Percentiles rank a stretch among this genome's conserved stretches.
phyloP scores from a whole-genome alignment of 2,797 vertebrate species.

The Ataeniobius toweri region DNA sequence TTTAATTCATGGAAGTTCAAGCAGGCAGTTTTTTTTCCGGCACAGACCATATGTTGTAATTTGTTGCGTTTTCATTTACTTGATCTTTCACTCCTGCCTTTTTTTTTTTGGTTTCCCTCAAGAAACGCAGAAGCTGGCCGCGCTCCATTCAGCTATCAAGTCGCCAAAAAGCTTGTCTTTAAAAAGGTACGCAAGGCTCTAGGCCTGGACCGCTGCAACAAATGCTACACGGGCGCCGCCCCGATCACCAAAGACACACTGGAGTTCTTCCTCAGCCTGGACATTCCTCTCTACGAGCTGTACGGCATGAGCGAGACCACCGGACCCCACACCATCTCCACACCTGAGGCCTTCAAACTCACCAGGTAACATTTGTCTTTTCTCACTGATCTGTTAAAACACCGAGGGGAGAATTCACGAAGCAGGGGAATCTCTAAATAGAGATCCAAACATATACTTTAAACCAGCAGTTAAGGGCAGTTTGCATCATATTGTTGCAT shows the following conservation, averaged over 20 bases:
- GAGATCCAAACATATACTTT: neutral
- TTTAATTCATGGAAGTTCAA: neutral
- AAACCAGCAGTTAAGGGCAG: neutral
- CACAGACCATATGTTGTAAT: neutral
- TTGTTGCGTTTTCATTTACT: too few relatives aligned
- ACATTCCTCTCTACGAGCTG: constrained; percentile 88
- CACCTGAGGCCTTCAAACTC: constrained; percentile 70
- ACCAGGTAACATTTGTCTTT: constrained; percentile 79
- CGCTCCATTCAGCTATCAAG: constrained; percentile 80
- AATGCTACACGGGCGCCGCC: constrained; percentile 88
- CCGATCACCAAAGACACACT: constrained; percentile 89
- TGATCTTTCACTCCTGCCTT: neutral
- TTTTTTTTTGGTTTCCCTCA: neutral
- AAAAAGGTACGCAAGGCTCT: constrained; percentile 86
- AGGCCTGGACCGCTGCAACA: constrained; percentile 88
- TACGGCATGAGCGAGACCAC: constrained; percentile 94
- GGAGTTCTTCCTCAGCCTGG: constrained; percentile 93
- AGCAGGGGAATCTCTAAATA: neutral
- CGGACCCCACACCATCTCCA: constrained; percentile 87
- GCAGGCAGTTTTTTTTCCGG: neutral
- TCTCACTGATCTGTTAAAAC: neutral
- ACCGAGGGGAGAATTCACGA: neutral
- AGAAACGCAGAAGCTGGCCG: constrained; percentile 61
- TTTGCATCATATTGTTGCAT: neutral
- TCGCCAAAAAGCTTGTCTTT: constrained; percentile 90